Base-by-base conservation (phyloP, 2,888 invertebrate species). In the Lithodes maja region DNA sequence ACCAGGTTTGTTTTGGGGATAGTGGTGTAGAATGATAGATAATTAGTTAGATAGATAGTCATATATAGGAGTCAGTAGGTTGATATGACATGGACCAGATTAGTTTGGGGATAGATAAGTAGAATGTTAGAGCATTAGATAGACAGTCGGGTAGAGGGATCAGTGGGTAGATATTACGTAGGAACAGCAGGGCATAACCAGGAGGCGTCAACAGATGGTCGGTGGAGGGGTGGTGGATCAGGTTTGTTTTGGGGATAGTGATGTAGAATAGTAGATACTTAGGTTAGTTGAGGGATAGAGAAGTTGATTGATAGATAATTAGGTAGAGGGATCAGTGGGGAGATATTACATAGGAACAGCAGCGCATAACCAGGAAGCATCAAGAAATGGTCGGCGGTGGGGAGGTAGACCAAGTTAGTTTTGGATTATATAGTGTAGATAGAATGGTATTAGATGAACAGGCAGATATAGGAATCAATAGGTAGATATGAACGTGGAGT, bases 141-240 rank as follows among this genome's bases (percentile, higher is more conserved):
- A 5, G 12, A 61, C 7, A 12, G 5, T 5, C 5, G 12, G 61
- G 61, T 61, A 12, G 61, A 12, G 61, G 5, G 61, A 61, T 61
- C 12, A 61, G 33, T 33, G 33, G 33, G 33, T 33, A 33, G 33
- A 33, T 33, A 33, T 33, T 33, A 33, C 33, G 33, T 33, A 33
- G 33, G 89, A 89, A 50, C 85, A 89, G 71, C 85, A 89, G 78
- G 69, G 89, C 69, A 75, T 81, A 33, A 85, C 55, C 55, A 69
- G 85, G 53, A 75, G 85, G 9, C 15, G 75, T 9, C 68, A 82
- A 9, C 61, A 61, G 61, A 61, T 61, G 61, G 61, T 61, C 7
- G 61, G 7, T 7, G 61, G 61, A 7, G 61, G 61, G 5, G 61
- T 7, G 61, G 61, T 7, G 61, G 12, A 5, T 12, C 61, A 61